Evolutionary conservation across 2,113 vertebrate genomes (phyloP), one percentile per base, ranked within the genome.

Genomic region (Thunnus thynnus): DNA sequence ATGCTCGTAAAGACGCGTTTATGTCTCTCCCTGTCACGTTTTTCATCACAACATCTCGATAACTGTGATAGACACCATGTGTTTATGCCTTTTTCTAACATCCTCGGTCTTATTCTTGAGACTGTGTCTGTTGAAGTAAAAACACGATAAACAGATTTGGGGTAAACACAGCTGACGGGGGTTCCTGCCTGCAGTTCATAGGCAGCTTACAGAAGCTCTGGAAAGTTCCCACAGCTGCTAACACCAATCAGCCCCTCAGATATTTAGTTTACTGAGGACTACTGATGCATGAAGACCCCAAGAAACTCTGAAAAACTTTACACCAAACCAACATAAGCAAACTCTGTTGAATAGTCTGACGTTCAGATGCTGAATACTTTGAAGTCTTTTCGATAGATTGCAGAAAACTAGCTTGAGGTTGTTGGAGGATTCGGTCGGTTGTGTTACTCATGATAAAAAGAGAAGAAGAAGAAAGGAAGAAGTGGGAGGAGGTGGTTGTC

Each of bases 181-280:
- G 13, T 9, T 12, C 18, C 65, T 60, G 13, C 9, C 65, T 46
- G 51, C 51, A 69, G 32, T 41, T 18, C 30, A 32, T 27, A 17
- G 30, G 20, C 27, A 60, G 57, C 13, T 60, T 16, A 32, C 17
- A 41, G 58, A 13, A 50, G 48, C 25, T 51, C 6, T 32, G 25
- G 11, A 67, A 58, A 46, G 12, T 52, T 69, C 44, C 36, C n/a
- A 48, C 78, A 46, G 63, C 62, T 73, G 55, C 20, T 20, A 46
- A 62, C 13, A 6, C 51, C 32, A 12, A 76, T 32, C 51, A 66
- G 48, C 64, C 51, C 25, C 65, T 48, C 3, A 74, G 32, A 36
- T 50, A 32, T 57, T 56, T 56, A 5, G 7, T 30, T 30, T 44
- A 54, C 12, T n/a, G 12, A 25, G 1, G 2, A 54, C 32, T 50